Base-by-base conservation (phyloP, 2,888 invertebrate genomes). In the Drosophila longiperda region DNA sequence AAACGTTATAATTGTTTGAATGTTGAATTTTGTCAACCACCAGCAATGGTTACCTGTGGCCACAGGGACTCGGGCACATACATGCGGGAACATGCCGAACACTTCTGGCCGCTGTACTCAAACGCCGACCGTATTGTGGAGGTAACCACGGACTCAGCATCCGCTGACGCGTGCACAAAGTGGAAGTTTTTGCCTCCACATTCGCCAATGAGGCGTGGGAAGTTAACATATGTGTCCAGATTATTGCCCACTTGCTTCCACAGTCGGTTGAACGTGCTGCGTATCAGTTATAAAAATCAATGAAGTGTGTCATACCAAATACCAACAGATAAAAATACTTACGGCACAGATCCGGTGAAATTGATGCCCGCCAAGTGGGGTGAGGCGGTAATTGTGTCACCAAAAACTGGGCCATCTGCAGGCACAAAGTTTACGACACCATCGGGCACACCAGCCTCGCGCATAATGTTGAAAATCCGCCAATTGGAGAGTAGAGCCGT, bases 141-240 rank as follows among this genome's bases (percentile, higher is more conserved):
- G 34, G 95, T 95, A 1, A 98, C 95, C 4, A 99, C 99, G 11
- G 96, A 95, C 29, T 95, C 94, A 0, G 96, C 94, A 93, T 99
- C 97, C 15, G 99, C 99, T 15, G 97, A 95, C 0, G 97, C 95
- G 93, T 99, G 99, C 34, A 99, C 94, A 90, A 99, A 98, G 93
- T 99, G 99, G 93, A 97, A 99, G 94, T 99, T 99, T 93, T 99
- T 99, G 34, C 99, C 99, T 61, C 99, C 99, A 93, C 99, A 99
- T 94, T 99, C 99, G 71, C 97, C 97, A 87, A 99, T 96, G 63
- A 99, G 93, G 79, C 99, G 95, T 0, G 99, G 99, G 93, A 98
- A 99, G 91, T 97, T 98, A 50, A 93, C 94, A 92, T 99, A 99
- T 3, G 93, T 95, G 82, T 95, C 94, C 50, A 99, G 95, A 91